These are phyloP conservation scores for Cactoblastis cactorum DNA, from an alignment of 2,888 invertebrate genomes.

Conservation along the genomic window DNA sequence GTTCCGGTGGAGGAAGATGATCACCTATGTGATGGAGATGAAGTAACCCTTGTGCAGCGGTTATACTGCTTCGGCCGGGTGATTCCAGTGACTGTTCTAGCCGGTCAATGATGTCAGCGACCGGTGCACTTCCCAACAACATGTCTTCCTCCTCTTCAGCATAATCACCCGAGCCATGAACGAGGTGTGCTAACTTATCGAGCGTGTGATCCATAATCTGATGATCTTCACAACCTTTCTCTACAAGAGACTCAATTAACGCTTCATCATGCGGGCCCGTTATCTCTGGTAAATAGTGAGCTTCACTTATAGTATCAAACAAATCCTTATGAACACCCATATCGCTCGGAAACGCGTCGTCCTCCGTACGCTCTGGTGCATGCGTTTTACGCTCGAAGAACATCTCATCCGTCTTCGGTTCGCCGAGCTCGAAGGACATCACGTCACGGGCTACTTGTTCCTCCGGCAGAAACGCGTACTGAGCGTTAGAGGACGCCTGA, in stretches of 20 bases:
- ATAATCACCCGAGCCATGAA: conserved; percentile 62
- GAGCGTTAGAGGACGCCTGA: conserved; percentile 34
- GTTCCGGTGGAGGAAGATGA: conserved; percentile 47
- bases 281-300: conserved; percentile 68
- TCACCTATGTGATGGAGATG: conserved; percentile 65
- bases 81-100: conserved; percentile 81
- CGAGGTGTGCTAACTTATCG: conserved; percentile 64
- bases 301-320: conserved; percentile 72
- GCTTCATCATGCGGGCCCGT: conserved; percentile 74
- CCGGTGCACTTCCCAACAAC: conserved; percentile 65
- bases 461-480: conserved; percentile 54
- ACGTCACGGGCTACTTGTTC: conserved; percentile 60
- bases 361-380: conserved; percentile 42
- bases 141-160: conserved; percentile 71
- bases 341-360: conserved; percentile 50
- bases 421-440: conserved; percentile 65
- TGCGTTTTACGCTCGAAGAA: conserved; percentile 55
- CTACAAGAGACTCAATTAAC: conserved; percentile 79
- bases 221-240: conserved; percentile 81
- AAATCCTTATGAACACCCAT: conserved; percentile 65
- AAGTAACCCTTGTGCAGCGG: conserved; percentile 64
- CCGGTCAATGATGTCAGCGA: conserved; percentile 81
- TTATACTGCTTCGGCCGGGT: conserved; percentile 64
- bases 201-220: conserved; percentile 69
- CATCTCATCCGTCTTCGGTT: conserved; percentile 56